Conservation (phyloP, 2,888 invertebrate species). For the Polymixis flavicincta region DNA sequence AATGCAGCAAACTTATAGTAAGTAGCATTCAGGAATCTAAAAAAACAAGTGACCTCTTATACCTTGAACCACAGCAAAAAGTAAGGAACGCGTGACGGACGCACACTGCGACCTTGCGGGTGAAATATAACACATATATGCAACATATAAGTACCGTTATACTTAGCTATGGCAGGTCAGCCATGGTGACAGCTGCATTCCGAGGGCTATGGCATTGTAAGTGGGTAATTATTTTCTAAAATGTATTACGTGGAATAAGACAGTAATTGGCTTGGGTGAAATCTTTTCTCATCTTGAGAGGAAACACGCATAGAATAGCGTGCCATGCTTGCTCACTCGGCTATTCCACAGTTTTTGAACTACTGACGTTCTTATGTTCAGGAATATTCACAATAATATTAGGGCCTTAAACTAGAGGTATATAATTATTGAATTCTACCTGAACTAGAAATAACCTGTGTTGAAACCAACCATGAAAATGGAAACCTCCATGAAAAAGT, state of each 20-base stretch:
- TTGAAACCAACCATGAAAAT: too few species aligned
- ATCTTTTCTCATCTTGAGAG: constrained; percentile 12
- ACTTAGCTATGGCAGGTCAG: constrained; percentile 42
- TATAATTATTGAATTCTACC: too few species aligned
- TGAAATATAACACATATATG: constrained; percentile 69
- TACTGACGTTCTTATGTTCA: too few species aligned
- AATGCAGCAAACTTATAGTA: not conserved
- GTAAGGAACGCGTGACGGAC: constrained; percentile 78
- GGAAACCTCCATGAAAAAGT: too few species aligned
- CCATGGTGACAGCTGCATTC: constrained; percentile 45
- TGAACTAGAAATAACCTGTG: too few species aligned
- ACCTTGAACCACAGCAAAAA: constrained; percentile 65
- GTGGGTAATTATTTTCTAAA: constrained; percentile 38
- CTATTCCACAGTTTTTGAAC: not conserved
- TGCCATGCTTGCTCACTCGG: not conserved
- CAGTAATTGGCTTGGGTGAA: constrained; percentile 29
- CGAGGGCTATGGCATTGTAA: constrained; percentile 31
- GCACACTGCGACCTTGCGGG: constrained; percentile 72
- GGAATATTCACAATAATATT: too few species aligned
- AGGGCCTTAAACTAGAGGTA: too few species aligned
- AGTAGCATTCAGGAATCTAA: not conserved
- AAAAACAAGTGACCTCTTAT: constrained; percentile 29
- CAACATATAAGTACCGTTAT: constrained; percentile 61
- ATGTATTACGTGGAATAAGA: constrained; percentile 29
- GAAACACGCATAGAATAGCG: not conserved